These are phyloP conservation scores for Mesocricetus auratus DNA, from an alignment of 2,113 vertebrate species.

Conservation along the genomic window DNA sequence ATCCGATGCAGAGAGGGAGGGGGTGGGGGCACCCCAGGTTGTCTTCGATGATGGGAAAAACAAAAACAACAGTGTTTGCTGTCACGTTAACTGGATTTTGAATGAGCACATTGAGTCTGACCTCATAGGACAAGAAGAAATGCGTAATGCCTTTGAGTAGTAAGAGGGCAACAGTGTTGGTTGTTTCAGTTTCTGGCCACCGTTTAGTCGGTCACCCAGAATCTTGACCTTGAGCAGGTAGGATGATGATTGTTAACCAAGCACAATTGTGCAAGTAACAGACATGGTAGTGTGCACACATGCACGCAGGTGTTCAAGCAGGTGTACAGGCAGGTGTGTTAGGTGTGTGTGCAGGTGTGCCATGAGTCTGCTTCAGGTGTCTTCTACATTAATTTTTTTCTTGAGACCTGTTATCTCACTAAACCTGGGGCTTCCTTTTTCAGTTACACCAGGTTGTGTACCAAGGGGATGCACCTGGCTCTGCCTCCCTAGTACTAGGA, in stretches of 20 bases:
- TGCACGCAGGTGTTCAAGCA: background rate
- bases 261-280: too few species aligned
- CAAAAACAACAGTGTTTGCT: background rate
- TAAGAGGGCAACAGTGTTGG: slow-evolving; percentile 80
- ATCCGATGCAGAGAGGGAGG: background rate
- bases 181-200: slow-evolving; percentile 78
- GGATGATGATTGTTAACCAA: background rate
- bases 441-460: background rate
- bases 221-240: slow-evolving; percentile 78
- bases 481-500: background rate
- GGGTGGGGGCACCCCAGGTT: background rate
- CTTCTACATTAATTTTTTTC: background rate
- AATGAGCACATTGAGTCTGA: background rate
- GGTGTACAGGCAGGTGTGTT: background rate
- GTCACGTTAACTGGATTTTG: slow-evolving; percentile 42
- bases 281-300: too few species aligned
- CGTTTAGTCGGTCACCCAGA: slow-evolving; percentile 79
- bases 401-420: background rate
- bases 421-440: background rate
- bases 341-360: background rate
- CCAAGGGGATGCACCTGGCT: background rate
- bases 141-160: slow-evolving; percentile 81
- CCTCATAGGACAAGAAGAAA: slow-evolving; percentile 53
- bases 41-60: background rate
- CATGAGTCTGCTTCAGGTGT: background rate